phyloP scores from a whole-genome alignment of 2,113 vertebrate genomes.

The Scomber japonicus region DNA sequence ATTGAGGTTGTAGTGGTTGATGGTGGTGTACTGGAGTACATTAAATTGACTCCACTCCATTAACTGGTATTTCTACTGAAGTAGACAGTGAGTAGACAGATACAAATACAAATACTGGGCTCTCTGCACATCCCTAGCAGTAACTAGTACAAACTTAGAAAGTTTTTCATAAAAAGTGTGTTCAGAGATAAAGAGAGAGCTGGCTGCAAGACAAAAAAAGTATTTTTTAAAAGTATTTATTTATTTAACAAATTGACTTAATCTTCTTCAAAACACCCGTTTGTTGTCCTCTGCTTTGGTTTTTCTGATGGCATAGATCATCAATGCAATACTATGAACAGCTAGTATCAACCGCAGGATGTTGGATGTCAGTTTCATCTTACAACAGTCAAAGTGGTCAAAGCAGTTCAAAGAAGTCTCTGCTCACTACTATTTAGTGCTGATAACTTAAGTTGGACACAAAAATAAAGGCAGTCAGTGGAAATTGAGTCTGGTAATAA shows the following conservation, averaged over 20 bases:
- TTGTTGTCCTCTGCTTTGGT: neutral
- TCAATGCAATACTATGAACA: neutral
- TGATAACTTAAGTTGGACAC: neutral
- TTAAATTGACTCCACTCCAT: no score
- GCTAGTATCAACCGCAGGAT: neutral
- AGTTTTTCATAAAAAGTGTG: neutral
- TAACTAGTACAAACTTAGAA: neutral
- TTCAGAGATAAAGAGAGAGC: constrained; percentile 3
- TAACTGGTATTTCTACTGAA: no score
- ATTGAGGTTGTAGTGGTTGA: no score
- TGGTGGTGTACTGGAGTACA: no score
- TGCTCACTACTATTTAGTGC: neutral
- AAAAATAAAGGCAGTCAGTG: neutral
- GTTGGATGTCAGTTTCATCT: neutral
- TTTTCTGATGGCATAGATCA: constrained; percentile 7
- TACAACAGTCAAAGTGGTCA: neutral
- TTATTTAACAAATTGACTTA: constrained; percentile 1
- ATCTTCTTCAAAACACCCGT: neutral
- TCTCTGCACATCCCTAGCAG: neutral
- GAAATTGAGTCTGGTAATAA: neutral
- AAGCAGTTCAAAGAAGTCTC: neutral
- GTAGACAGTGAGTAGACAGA: no score
- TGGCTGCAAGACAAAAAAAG: constrained; percentile 2
- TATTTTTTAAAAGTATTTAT: neutral
- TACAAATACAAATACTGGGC: no score